phyloP scores from a whole-genome alignment of 2,797 vertebrate species.

The Megalops cyprinoides region DNA sequence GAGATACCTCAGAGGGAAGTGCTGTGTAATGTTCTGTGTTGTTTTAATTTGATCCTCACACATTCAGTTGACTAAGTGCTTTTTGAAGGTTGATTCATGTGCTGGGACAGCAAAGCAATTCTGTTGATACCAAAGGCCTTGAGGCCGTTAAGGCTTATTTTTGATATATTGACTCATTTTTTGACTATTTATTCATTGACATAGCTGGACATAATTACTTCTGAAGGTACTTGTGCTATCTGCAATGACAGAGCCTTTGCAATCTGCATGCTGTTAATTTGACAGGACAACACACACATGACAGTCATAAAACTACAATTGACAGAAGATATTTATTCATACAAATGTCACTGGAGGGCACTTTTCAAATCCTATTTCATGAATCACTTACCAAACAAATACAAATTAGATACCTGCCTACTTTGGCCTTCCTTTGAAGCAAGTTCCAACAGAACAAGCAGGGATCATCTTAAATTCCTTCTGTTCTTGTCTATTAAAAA shows the following conservation, averaged over 20 bases:
- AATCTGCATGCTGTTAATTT: background rate
- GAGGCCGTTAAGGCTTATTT: background rate
- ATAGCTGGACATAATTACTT: background rate
- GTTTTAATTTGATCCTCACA: background rate
- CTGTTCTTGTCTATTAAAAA: conserved; percentile 9
- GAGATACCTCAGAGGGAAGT: background rate
- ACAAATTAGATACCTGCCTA: conserved; percentile 18
- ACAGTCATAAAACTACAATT: background rate
- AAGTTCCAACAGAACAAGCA: conserved; percentile 15
- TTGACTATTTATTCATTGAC: too few relatives aligned
- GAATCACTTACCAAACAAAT: conserved; percentile 25
- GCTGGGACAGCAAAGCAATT: background rate
- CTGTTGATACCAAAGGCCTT: background rate
- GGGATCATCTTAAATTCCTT: conserved; percentile 18
- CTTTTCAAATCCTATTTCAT: conserved; percentile 20
- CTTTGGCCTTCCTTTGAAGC: conserved; percentile 17
- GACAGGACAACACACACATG: background rate
- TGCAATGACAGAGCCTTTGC: background rate
- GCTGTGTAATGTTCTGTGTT: background rate
- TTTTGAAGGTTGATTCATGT: background rate
- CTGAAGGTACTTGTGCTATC: background rate
- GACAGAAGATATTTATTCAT: conserved; percentile 12
- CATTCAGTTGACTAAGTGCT: background rate
- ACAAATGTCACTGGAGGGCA: conserved; percentile 23
- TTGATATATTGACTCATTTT: too few relatives aligned